Evolutionary conservation across 1,140 invertebrate genomes (phyloP).

Genomic region (Ctenoplectra terminalis): DNA sequence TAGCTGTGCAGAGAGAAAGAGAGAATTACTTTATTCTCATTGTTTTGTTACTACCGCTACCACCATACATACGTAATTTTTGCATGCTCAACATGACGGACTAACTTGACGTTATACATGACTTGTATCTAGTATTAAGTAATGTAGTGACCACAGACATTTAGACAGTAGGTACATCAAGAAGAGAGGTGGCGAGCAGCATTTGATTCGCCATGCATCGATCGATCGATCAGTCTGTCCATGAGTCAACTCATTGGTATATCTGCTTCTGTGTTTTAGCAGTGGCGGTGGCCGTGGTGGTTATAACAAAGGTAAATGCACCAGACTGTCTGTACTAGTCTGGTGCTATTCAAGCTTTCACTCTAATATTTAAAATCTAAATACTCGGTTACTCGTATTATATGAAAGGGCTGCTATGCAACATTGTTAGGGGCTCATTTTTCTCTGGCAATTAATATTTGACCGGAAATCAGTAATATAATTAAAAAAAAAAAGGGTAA

Average conservation of each 20-base stretch:
- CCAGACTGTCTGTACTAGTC: constrained; percentile 86
- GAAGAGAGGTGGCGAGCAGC: constrained; percentile 85
- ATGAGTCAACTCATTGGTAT: constrained; percentile 84
- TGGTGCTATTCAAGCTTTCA: constrained; percentile 87
- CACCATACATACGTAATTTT: constrained; percentile 43
- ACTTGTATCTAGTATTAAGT: constrained; percentile 65
- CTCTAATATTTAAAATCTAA: constrained; percentile 85
- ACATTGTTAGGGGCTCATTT: constrained; percentile 61
- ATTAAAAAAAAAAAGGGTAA: constrained; percentile 14
- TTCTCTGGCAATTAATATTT: constrained; percentile 39
- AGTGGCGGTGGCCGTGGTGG: constrained; percentile 92
- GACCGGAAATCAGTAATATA: not conserved
- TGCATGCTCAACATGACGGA: constrained; percentile 69
- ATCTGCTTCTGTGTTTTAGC: constrained; percentile 91
- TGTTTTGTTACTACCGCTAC: constrained; percentile 23
- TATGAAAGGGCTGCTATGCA: constrained; percentile 81
- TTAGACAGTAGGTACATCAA: constrained; percentile 85
- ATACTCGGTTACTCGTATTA: constrained; percentile 81
- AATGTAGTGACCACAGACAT: constrained; percentile 84
- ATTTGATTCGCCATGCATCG: constrained; percentile 86
- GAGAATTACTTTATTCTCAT: constrained; percentile 7
- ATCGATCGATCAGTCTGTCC: constrained; percentile 87
- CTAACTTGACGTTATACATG: constrained; percentile 80
- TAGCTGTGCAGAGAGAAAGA: not conserved
- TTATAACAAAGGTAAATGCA: constrained; percentile 94